Conservation (phyloP, 2,797 vertebrate species). For the Esox masquinongy region DNA sequence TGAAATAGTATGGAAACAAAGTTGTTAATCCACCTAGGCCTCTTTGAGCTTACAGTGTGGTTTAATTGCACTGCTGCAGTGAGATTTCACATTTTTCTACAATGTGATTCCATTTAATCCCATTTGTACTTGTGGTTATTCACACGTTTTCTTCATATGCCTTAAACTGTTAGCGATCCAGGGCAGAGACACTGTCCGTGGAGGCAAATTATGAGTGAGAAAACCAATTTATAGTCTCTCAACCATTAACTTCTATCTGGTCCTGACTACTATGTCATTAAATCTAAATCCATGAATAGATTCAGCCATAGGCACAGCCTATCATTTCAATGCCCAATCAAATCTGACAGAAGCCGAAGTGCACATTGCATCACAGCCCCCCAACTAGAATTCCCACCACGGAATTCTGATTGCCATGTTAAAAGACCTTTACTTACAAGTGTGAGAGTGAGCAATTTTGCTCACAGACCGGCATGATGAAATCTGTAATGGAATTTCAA, state of each 20-base stretch:
- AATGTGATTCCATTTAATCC: conserved; percentile 20
- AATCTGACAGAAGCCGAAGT: conserved; percentile 48
- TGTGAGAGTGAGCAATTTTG: conserved; percentile 30
- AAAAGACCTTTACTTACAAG: conserved; percentile 66
- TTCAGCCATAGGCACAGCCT: conserved; percentile 13
- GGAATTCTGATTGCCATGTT: conserved; percentile 60
- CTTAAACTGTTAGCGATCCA: conserved; percentile 15
- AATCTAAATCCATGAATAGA: conserved; percentile 39
- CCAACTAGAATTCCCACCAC: neutral
- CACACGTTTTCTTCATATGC: conserved; percentile 12
- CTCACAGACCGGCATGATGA: conserved; percentile 53
- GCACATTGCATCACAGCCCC: conserved; percentile 51
- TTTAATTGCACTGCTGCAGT: conserved; percentile 12
- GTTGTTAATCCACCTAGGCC: neutral
- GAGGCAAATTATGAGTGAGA: neutral
- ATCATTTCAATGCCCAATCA: conserved; percentile 38
- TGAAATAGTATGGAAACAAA: neutral
- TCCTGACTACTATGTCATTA: conserved; percentile 41
- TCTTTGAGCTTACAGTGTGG: neutral
- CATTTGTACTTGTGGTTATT: conserved; percentile 13
- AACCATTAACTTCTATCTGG: conserved; percentile 25
- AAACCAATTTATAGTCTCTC: too few relatives aligned
- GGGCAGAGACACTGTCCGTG: conserved; percentile 16
- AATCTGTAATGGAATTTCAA: conserved; percentile 73
- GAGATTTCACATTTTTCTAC: conserved; percentile 16